phyloP scores from a whole-genome alignment of 1,140 invertebrate species.

The Polyergus mexicanus region DNA sequence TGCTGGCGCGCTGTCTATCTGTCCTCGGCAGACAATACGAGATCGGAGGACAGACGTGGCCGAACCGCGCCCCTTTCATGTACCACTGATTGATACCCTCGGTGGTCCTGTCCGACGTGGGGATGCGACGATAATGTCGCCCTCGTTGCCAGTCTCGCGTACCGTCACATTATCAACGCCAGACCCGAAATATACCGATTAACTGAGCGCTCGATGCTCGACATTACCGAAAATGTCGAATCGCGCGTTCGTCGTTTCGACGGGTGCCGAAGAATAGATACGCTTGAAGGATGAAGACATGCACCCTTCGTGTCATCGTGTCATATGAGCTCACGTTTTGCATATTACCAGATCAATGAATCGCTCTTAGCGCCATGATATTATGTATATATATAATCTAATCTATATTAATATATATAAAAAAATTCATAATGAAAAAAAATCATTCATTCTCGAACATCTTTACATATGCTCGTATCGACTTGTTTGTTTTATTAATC shows the following conservation, averaged over 20 bases:
- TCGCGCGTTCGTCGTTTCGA: constrained; percentile 14
- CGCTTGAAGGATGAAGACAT: neutral
- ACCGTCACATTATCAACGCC: constrained; percentile 75
- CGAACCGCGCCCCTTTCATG: constrained; percentile 81
- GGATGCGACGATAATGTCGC: constrained; percentile 74
- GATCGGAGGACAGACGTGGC: constrained; percentile 77
- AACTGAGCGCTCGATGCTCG: constrained; percentile 59
- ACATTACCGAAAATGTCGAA: constrained; percentile 61
- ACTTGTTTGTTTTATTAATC: too few species aligned
- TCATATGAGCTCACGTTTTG: neutral
- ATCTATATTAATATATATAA: neutral
- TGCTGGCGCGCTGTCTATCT: constrained; percentile 74
- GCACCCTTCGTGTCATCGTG: neutral
- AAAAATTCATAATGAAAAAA: too few species aligned
- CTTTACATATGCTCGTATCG: too few species aligned
- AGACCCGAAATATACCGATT: constrained; percentile 67
- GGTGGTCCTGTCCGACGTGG: constrained; percentile 73
- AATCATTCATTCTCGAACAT: too few species aligned
- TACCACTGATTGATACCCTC: constrained; percentile 80
- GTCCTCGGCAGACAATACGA: constrained; percentile 79
- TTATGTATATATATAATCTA: neutral
- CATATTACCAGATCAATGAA: neutral
- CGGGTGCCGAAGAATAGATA: neutral
- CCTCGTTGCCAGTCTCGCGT: constrained; percentile 61
- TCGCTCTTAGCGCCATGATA: too few species aligned